Conservation (phyloP, 1,140 invertebrate species). For the Drosophila virilis region DNA sequence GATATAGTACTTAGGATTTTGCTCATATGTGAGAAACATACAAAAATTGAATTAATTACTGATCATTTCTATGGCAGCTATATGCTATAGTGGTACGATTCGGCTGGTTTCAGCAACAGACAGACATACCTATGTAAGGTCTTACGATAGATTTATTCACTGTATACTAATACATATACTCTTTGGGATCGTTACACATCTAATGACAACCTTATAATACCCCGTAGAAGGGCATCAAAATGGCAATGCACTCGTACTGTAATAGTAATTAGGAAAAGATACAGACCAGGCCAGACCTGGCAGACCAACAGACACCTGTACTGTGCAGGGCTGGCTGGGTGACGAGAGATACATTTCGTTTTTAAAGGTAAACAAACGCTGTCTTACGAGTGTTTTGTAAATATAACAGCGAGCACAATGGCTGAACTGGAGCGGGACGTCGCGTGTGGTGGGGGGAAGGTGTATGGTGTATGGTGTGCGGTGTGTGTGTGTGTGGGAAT, state of each 20-base stretch:
- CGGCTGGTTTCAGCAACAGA: no score
- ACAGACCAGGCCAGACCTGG: constrained; percentile 2
- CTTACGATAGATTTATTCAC: no score
- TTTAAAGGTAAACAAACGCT: constrained; percentile 47
- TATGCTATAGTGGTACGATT: no score
- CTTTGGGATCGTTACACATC: no score
- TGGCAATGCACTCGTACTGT: constrained; percentile 7
- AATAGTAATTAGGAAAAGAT: constrained; percentile 22
- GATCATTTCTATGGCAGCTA: no score
- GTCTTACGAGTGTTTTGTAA: constrained; percentile 50
- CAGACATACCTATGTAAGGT: no score
- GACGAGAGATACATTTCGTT: constrained; percentile 42
- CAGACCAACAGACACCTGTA: constrained; percentile 11
- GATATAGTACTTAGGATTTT: no score
- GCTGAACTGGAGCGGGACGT: not conserved
- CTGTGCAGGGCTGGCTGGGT: constrained; percentile 4
- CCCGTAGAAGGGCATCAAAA: not conserved
- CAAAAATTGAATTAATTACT: no score
- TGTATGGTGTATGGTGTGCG: not conserved
- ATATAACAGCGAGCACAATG: constrained; percentile 30
- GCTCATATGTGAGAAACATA: no score
- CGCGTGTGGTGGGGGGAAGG: not conserved
- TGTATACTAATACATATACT: no score
- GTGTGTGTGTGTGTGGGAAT: not conserved
- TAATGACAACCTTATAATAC: no score